A percentile compares a stretch with the other conserved stretches of the same genome.
phyloP scores from a whole-genome alignment of 2,888 invertebrate species.

The Microctonus hyperodae region DNA sequence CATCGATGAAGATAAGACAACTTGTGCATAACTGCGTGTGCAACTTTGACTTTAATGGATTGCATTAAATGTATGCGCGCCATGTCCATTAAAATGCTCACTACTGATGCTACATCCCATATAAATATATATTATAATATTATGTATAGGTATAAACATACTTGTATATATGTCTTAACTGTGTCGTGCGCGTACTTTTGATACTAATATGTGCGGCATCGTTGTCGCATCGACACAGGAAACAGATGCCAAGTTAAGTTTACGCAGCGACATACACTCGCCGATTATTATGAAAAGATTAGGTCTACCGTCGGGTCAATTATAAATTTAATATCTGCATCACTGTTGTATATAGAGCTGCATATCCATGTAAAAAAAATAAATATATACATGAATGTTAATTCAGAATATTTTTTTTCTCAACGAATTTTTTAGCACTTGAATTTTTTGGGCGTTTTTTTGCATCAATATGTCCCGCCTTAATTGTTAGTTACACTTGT shows the following conservation, averaged over 20 bases:
- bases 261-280: constrained; percentile 28
- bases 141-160: background rate
- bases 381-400: background rate
- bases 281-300: constrained; percentile 46
- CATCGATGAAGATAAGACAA: constrained; percentile 13
- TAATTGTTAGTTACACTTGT: background rate
- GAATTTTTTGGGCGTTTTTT: background rate
- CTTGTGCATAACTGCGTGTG: constrained; percentile 28
- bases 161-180: background rate
- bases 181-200: constrained; percentile 2
- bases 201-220: constrained; percentile 4
- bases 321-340: constrained; percentile 39
- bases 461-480: background rate
- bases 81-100: constrained; percentile 3
- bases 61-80: constrained; percentile 35
- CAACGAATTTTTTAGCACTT: background rate
- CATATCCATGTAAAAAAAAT: background rate
- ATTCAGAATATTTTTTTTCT: background rate
- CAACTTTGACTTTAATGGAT: constrained; percentile 40
- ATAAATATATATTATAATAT: constrained; percentile 5
- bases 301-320: constrained; percentile 40
- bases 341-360: constrained; percentile 10
- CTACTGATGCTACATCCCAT: background rate
- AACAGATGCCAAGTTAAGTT: constrained; percentile 43
- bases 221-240: constrained; percentile 35